Percentiles rank a stretch among this genome's conserved stretches.
These are phyloP conservation scores for Tyria jacobaeae DNA, from an alignment of 2,888 invertebrate species.

Conservation along the genomic window DNA sequence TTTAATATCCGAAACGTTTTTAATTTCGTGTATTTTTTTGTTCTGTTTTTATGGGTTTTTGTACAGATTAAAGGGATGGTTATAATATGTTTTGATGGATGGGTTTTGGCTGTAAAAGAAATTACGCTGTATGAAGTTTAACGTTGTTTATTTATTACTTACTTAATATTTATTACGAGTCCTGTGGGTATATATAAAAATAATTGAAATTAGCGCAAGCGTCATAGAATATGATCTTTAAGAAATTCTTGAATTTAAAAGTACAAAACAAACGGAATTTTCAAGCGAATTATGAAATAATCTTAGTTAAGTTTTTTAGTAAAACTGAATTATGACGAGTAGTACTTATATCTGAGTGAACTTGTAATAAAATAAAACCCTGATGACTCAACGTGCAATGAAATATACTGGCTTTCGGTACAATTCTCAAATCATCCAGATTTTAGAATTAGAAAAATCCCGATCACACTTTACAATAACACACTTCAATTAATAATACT, in stretches of 20 bases:
- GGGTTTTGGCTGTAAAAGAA: slow-evolving; percentile 5
- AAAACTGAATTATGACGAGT: too few species aligned
- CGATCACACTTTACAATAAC: too few species aligned
- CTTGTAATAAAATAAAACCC: too few species aligned
- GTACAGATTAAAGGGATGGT: slow-evolving; percentile 9
- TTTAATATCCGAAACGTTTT: slow-evolving; percentile 44
- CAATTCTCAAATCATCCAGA: slow-evolving; percentile 6
- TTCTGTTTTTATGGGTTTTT: slow-evolving; percentile 19
- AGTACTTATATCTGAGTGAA: too few species aligned
- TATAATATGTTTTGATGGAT: slow-evolving; percentile 16
- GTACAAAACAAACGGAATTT: too few species aligned
- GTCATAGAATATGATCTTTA: background rate
- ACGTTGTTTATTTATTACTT: background rate
- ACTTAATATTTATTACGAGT: background rate
- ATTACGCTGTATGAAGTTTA: background rate
- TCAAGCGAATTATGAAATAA: too few species aligned
- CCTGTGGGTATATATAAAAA: background rate
- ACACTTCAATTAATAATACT: background rate
- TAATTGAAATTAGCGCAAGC: background rate
- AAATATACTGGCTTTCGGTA: slow-evolving; percentile 5
- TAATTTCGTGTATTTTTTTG: slow-evolving; percentile 13
- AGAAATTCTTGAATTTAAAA: too few species aligned
- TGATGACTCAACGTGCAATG: background rate
- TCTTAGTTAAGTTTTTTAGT: too few species aligned
- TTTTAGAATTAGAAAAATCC: background rate